Base-by-base conservation (phyloP, 2,113 vertebrate species). In the Phasianus colchicus region DNA sequence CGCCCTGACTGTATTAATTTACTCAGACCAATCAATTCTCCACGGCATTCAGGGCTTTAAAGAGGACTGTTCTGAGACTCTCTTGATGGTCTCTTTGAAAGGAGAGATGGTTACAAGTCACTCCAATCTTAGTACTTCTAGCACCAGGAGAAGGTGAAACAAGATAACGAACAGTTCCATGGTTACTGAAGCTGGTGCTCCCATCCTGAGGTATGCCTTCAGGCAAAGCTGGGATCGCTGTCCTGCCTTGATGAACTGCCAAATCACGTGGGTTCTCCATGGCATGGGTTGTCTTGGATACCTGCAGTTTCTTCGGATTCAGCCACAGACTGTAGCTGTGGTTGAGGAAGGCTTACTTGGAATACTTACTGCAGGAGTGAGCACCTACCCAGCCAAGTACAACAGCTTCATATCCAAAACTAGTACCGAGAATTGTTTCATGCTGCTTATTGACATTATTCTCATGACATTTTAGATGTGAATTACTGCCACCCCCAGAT, bases 201-300 rank as follows among this genome's bases (percentile, higher is more conserved):
- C 40, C 9, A 4, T 52, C n/a, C 15, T 38, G 17, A 42, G 10
- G 2, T 47, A 21, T 32, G 36, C 10, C 14, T 83, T 58, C 42
- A 73, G 24, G 21, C 32, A 73, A 77, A 63, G 45, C 1, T 15
- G 34, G 40, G 17, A 32, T 66, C 25, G 24, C 18, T 69, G 14
- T 63, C 13, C 2, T 17, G 24, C 5, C 14, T 40, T 65, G 21
- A 13, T n/a, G 36, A 79, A 36, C 25, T 65, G 17, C 13, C 8
- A 52, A 19, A 17, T 24, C 6, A 32, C 0, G 0, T 1, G 45
- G 29, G 17, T 52, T 42, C 24, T 64, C 3, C 24, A 6, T 12
- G 18, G 17, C n/a, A 45, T 7, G 60, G 40, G 25, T 50, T 63
- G 25, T 45, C 24, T 58, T 40, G 17, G 16, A 67, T 30, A 67